Evolutionary conservation across 2,888 invertebrate genomes (phyloP), one percentile per base, ranked within the genome.

Genomic region (Drosophila birchii): DNA sequence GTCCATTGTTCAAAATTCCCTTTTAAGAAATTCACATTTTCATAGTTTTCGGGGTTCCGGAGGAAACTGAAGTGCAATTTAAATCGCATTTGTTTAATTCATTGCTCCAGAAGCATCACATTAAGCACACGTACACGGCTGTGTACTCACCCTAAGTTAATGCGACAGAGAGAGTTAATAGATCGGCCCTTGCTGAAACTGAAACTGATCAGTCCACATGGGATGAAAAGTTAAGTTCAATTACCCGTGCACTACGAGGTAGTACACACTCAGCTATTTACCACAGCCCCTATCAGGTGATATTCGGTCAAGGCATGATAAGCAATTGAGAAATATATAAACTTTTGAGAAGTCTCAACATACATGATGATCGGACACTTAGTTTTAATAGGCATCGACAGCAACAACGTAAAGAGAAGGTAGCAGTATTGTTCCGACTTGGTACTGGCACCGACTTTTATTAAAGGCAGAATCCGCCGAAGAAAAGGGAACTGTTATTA

Each of bases 141-240:
- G 12, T 14, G 12, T 36, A 14, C 5, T 14, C 43, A 8, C 51
- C 34, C 3, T 43, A 60, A 34, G 51, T 32, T 1, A 60, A 51
- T 18, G 34, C 53, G 4, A 34, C 60, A 4, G 51, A 53, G 23
- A 36, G 34, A n/a, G 51, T 60, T 3, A 39, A 39, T 39, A 16
- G 32, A 51, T 53, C 51, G 2, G 23, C 20, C 0, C 3, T 53
- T 14, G 47, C 38, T 18, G 47, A 29, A 5, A 49, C 7, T 47
- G n/a, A 38, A 16, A 36, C 47, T 9, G 47, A 47, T 3, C 36
- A 47, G n/a, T 26, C 14, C 14, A 41, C 18, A 14, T 20, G n/a
- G 45, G 34, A 56, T 43, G 16, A 43, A 6, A 18, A 32, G 9
- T 14, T 56, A 14, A 56, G 29, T 7, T 14, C 14, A 18, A 29